phyloP scores from a whole-genome alignment of 1,140 invertebrate species.

The Calephelis nemesis region DNA sequence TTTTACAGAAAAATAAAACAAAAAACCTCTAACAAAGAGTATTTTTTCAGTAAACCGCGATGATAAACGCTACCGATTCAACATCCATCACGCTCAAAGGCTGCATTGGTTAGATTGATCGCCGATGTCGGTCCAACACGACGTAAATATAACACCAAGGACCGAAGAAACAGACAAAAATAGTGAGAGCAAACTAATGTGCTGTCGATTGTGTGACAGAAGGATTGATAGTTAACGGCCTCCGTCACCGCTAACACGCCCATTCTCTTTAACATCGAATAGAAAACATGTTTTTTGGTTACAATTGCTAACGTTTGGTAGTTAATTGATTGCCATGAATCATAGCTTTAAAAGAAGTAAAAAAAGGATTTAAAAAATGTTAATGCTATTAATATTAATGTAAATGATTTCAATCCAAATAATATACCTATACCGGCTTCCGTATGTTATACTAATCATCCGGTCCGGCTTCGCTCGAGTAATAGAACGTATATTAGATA shows the following conservation, averaged over 20 bases:
- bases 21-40: constrained; percentile 2
- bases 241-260: constrained; percentile 25
- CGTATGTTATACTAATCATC: too few relatives aligned
- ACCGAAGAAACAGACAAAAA: constrained; percentile 66
- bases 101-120: constrained; percentile 63
- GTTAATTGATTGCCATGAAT: too few relatives aligned
- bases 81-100: constrained; percentile 66
- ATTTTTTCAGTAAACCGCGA: constrained; percentile 26
- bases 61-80: constrained; percentile 37
- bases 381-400: too few relatives aligned
- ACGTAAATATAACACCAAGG: constrained; percentile 47
- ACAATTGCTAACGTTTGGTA: too few relatives aligned
- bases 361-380: too few relatives aligned
- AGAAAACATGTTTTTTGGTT: neutral
- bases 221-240: constrained; percentile 67
- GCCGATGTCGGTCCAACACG: constrained; percentile 46
- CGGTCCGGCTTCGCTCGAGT: too few relatives aligned
- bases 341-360: too few relatives aligned
- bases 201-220: constrained; percentile 69
- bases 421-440: too few relatives aligned
- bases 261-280: constrained; percentile 4
- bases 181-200: constrained; percentile 74
- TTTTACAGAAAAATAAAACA: neutral
- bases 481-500: too few relatives aligned
- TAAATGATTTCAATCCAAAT: too few relatives aligned